phyloP scores from a whole-genome alignment of 2,888 invertebrate genomes.

The Callosobruchus maculatus region DNA sequence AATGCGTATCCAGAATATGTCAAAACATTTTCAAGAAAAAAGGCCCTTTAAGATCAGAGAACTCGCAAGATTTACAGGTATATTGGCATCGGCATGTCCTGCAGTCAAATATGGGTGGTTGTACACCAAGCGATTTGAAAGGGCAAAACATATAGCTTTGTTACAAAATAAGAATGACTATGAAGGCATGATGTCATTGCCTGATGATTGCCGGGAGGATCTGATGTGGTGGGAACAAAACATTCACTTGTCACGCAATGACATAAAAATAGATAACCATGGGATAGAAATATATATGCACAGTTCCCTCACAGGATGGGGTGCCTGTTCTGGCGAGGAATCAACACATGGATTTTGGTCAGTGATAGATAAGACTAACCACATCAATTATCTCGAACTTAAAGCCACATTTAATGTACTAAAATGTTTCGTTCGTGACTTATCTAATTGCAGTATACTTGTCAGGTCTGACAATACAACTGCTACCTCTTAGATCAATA shows the following conservation, averaged over 20 bases:
- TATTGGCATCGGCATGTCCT: slow-evolving; percentile 29
- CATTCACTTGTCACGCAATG: neutral
- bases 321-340: slow-evolving; percentile 14
- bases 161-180: slow-evolving; percentile 1
- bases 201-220: neutral
- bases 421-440: slow-evolving; percentile 15
- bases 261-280: slow-evolving; percentile 4
- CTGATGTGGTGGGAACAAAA: slow-evolving; percentile 10
- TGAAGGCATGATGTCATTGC: slow-evolving; percentile 2
- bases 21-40: neutral
- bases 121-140: slow-evolving; percentile 29
- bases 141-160: slow-evolving; percentile 18
- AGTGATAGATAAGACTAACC: slow-evolving; percentile 9
- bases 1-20: neutral
- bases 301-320: slow-evolving; percentile 23
- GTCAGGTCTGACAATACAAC: slow-evolving; percentile 17
- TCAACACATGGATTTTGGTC: slow-evolving; percentile 24
- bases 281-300: slow-evolving; percentile 18
- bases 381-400: slow-evolving; percentile 19
- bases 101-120: slow-evolving; percentile 33
- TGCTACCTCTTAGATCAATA: slow-evolving; percentile 18
- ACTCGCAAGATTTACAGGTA: slow-evolving; percentile 15
- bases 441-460: slow-evolving; percentile 10
- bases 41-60: slow-evolving; percentile 5
- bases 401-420: slow-evolving; percentile 15